These are phyloP conservation scores for Xiphorhynchus erythropygius DNA, from an alignment of 2,797 vertebrate species.

Conservation along the genomic window DNA sequence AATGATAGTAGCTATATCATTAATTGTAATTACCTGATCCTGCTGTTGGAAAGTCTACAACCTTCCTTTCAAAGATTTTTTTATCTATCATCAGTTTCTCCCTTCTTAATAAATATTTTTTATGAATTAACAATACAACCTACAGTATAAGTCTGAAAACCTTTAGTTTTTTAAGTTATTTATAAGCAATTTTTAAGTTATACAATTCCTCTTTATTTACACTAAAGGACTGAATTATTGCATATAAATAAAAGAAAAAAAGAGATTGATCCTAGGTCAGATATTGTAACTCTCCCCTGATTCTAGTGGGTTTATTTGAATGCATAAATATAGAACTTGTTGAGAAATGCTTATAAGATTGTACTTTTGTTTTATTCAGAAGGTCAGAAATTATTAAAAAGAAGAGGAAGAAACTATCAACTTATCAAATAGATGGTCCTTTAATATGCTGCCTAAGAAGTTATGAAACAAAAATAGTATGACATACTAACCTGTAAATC, in stretches of 20 bases:
- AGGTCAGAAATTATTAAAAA: background rate
- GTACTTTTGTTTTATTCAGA: background rate
- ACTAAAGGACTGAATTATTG: background rate
- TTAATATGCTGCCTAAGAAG: background rate
- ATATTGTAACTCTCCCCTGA: background rate
- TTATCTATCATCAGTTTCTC: background rate
- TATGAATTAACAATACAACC: background rate
- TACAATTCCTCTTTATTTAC: background rate
- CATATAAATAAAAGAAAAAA: background rate
- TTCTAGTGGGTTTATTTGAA: background rate
- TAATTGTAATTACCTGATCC: background rate
- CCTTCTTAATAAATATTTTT: background rate
- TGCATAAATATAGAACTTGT: background rate
- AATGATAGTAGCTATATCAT: background rate
- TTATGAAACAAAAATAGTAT: conserved; percentile 17
- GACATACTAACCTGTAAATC: background rate
- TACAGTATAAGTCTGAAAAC: background rate
- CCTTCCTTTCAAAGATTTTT: background rate
- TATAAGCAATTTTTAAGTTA: background rate
- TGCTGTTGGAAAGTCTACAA: background rate
- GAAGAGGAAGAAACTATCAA: background rate
- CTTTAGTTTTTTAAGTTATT: background rate
- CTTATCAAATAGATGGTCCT: background rate
- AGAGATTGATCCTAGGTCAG: background rate
- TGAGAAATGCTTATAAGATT: background rate